These are phyloP conservation scores for Chlorops oryzae DNA, from an alignment of 1,140 invertebrate species.

Conservation along the genomic window DNA sequence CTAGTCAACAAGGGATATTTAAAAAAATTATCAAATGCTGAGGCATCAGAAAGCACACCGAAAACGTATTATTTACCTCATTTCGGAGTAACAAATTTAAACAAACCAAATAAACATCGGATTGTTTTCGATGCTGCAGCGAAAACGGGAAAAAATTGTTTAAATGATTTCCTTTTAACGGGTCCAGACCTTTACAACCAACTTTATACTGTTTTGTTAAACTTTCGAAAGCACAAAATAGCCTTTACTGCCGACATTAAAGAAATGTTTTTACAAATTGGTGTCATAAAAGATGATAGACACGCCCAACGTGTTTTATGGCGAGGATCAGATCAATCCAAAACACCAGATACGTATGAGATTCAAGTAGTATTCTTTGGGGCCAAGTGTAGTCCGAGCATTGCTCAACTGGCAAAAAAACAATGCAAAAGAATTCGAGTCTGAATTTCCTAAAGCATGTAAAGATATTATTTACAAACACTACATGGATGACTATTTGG, in stretches of 20 bases:
- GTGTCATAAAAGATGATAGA: no score
- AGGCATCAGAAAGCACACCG: no score
- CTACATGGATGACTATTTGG: conserved; percentile 49
- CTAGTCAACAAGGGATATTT: not conserved
- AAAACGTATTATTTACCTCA: conserved; percentile 13
- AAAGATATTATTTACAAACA: conserved; percentile 28
- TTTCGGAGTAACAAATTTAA: conserved; percentile 12
- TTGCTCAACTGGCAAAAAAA: no score
- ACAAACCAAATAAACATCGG: conserved; percentile 14
- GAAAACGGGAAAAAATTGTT: conserved; percentile 11
- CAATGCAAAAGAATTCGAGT: conserved; percentile 23
- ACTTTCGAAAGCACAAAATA: conserved; percentile 11
- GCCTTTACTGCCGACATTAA: no score
- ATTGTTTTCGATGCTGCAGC: no score
- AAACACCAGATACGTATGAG: conserved; percentile 11
- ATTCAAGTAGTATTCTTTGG: no score
- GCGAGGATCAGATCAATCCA: not conserved
- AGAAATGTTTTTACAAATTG: no score
- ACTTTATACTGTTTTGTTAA: conserved; percentile 5
- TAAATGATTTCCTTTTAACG: conserved; percentile 16
- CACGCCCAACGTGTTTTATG: no score
- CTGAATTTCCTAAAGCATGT: conserved; percentile 21
- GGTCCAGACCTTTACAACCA: conserved; percentile 12
- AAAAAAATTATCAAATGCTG: no score
- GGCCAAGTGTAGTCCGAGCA: no score